Conservation (phyloP, 2,113 vertebrate species). For the Capreolus pygargus region DNA sequence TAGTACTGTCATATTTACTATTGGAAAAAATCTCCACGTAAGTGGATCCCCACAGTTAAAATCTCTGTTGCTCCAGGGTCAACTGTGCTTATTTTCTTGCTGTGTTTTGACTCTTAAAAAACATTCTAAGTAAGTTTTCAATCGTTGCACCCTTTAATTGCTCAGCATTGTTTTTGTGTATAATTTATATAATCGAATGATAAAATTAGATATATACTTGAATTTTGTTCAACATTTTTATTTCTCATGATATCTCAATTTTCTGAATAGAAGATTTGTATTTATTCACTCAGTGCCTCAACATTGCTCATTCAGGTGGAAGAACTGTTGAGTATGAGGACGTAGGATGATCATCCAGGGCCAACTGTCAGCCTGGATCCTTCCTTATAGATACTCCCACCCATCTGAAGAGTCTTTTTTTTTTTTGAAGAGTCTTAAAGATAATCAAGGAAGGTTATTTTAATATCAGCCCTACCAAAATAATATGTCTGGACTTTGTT, state of each 20-base stretch:
- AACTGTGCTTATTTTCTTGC: neutral
- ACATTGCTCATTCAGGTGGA: neutral
- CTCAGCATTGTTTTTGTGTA: neutral
- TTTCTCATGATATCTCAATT: neutral
- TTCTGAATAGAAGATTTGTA: neutral
- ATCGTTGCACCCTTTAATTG: neutral
- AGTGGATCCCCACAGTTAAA: neutral
- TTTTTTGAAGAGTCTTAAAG: neutral
- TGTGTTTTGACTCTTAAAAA: slow-evolving; percentile 7
- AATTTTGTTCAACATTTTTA: neutral
- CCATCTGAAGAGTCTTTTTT: neutral
- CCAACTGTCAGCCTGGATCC: neutral
- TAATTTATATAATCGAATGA: neutral
- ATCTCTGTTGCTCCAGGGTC: neutral
- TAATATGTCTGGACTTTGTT: neutral
- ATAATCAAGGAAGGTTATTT: neutral
- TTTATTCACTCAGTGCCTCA: neutral
- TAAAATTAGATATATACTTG: neutral
- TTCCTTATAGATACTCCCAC: neutral
- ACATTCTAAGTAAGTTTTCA: neutral
- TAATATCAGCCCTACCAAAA: neutral
- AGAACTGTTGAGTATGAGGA: neutral
- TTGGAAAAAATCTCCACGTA: neutral
- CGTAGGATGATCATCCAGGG: neutral
- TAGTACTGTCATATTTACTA: neutral